A percentile compares a stretch with the other conserved stretches of the same genome.
These are phyloP conservation scores for Heliconius melpomene DNA, from an alignment of 1,140 invertebrate species.

Conservation along the genomic window DNA sequence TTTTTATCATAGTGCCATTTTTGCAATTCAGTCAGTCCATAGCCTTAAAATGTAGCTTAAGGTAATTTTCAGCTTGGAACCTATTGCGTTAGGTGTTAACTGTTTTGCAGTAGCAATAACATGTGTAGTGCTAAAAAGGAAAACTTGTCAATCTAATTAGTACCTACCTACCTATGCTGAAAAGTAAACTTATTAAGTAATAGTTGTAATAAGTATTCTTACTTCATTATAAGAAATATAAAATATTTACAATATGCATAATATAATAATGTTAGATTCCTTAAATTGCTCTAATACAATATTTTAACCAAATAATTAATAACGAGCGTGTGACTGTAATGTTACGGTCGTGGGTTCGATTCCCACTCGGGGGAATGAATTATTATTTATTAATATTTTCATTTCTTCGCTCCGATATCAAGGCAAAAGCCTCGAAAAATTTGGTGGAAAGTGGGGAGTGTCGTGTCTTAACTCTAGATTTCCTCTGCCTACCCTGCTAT, in stretches of 20 bases:
- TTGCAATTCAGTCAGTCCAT: neutral
- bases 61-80: slow-evolving; percentile 38
- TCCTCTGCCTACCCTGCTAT: too few relatives aligned
- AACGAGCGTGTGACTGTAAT: too few relatives aligned
- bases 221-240: neutral
- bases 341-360: too few relatives aligned
- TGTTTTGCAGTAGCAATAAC: slow-evolving; percentile 46
- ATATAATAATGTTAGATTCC: too few relatives aligned
- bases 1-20: neutral
- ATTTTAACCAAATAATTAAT: too few relatives aligned
- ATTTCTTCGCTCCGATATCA: neutral
- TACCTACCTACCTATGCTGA: slow-evolving; percentile 45
- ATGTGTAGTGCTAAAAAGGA: slow-evolving; percentile 71
- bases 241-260: neutral
- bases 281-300: too few relatives aligned
- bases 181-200: slow-evolving; percentile 29
- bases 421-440: neutral
- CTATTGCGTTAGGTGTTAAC: slow-evolving; percentile 60
- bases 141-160: slow-evolving; percentile 66
- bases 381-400: too few relatives aligned
- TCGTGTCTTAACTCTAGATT: too few relatives aligned
- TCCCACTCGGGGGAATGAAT: too few relatives aligned
- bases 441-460: neutral
- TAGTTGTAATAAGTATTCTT: slow-evolving; percentile 1
- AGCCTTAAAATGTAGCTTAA: neutral